These are phyloP conservation scores for Scophthalmus maximus DNA, from an alignment of 2,113 vertebrate species.

Conservation along the genomic window DNA sequence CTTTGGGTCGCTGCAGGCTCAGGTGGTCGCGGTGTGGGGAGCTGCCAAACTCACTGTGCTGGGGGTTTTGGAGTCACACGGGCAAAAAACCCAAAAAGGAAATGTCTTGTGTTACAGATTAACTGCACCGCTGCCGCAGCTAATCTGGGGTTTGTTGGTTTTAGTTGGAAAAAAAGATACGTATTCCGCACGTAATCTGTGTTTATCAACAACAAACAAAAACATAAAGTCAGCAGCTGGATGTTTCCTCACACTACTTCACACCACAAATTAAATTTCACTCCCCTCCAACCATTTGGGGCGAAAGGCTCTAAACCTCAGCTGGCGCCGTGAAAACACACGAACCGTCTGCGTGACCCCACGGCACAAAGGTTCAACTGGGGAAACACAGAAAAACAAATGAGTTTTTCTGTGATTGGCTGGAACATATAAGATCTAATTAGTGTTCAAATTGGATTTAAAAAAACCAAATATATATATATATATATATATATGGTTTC, in stretches of 20 bases:
- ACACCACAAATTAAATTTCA: background rate
- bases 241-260: background rate
- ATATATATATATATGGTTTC: no score
- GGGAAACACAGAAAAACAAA: no score
- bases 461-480: no score
- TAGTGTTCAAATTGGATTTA: no score
- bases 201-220: background rate
- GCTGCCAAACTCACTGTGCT: slow-evolving; percentile 51
- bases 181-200: background rate
- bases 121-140: background rate
- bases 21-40: slow-evolving; percentile 69
- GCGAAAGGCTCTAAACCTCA: slow-evolving; percentile 6
- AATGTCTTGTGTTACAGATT: slow-evolving; percentile 31
- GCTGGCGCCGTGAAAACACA: slow-evolving; percentile 3
- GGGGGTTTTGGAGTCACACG: slow-evolving; percentile 31
- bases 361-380: no score
- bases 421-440: background rate
- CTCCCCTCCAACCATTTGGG: background rate
- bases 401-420: no score
- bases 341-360: background rate
- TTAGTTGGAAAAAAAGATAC: slow-evolving; percentile 4
- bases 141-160: no score
- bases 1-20: slow-evolving; percentile 54
- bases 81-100: slow-evolving; percentile 27
- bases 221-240: background rate